Evolutionary conservation across 2,888 invertebrate species (phyloP).

Genomic region (Drosophila mettleri): DNA sequence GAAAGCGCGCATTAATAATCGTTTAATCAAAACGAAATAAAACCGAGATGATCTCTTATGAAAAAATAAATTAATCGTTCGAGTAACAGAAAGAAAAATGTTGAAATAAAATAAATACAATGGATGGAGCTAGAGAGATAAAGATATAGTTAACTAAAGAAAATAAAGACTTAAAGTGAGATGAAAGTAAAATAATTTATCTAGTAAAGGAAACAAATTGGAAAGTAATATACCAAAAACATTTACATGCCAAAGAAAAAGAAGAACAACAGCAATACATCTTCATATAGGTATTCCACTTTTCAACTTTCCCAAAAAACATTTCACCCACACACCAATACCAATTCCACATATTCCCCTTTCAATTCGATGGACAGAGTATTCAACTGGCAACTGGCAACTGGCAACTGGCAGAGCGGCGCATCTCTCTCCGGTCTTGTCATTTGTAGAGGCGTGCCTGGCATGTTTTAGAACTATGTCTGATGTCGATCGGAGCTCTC

Average conservation of each 20-base stretch:
- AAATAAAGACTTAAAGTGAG: background rate
- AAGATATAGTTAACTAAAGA: no score
- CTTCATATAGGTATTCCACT: no score
- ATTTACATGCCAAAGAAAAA: no score
- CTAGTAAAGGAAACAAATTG: background rate
- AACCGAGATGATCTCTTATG: background rate
- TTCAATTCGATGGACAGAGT: background rate
- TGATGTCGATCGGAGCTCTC: conserved; percentile 43
- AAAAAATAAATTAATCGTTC: background rate
- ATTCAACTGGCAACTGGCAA: background rate
- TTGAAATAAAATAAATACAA: background rate
- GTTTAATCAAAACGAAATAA: conserved; percentile 3
- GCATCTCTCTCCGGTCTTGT: conserved; percentile 8
- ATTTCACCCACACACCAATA: background rate
- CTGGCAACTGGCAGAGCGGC: background rate
- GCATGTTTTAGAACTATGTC: conserved; percentile 28
- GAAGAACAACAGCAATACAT: background rate
- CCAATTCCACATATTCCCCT: no score
- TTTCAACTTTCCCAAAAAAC: background rate
- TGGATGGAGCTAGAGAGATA: no score
- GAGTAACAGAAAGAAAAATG: background rate
- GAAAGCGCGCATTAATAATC: conserved; percentile 1
- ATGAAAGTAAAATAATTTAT: conserved; percentile 1
- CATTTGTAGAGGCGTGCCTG: conserved; percentile 7
- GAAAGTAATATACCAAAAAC: background rate